Evolutionary conservation across 1,140 invertebrate genomes (phyloP).

Genomic region (Streblospio benedicti): DNA sequence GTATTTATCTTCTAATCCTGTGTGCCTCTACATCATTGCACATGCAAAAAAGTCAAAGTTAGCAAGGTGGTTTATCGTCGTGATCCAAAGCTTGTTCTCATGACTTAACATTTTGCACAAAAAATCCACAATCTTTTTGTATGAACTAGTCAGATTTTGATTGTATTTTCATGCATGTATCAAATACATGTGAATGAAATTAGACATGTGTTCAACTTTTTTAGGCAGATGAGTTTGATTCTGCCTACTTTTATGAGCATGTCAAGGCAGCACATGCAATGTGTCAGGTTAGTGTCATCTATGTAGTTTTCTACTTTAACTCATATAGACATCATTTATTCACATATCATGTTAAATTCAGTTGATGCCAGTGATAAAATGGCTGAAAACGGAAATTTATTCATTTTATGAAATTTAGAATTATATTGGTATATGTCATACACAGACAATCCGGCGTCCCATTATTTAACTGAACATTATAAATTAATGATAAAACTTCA

Average conservation of each 20-base stretch:
- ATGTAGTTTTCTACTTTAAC: no score
- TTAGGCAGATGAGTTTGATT: conserved; percentile 33
- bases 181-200: not conserved
- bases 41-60: not conserved
- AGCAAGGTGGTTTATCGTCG: conserved; percentile 8
- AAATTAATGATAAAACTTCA: no score
- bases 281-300: conserved; percentile 53
- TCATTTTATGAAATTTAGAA: no score
- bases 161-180: not conserved
- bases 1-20: not conserved
- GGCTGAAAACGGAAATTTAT: no score
- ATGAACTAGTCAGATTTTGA: not conserved
- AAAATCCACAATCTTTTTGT: not conserved
- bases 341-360: no score
- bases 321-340: no score
- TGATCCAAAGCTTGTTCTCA: no score
- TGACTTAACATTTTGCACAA: not conserved
- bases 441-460: no score
- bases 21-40: not conserved
- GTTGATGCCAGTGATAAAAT: no score
- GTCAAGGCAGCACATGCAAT: conserved; percentile 46
- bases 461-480: no score
- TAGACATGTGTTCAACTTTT: not conserved
- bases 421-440: no score
- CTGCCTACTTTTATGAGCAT: conserved; percentile 50